These are phyloP conservation scores for Priocnemis perturbator DNA, from an alignment of 2,888 invertebrate genomes.

Conservation along the genomic window DNA sequence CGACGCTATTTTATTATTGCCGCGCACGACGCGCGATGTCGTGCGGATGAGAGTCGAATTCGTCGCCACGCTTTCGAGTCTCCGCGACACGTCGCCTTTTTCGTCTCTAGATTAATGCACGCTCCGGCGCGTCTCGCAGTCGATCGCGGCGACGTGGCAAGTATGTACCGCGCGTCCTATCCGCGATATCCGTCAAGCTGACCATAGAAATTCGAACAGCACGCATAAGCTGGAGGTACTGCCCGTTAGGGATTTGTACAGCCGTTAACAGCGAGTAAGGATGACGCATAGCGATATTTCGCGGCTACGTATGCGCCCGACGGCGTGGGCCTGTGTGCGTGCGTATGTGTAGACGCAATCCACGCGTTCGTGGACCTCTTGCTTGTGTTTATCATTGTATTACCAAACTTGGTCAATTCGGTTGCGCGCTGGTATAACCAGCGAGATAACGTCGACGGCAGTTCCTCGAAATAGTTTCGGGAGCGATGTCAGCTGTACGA, in stretches of 20 bases:
- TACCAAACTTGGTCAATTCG: constrained; percentile 49
- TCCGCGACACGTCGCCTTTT: background rate
- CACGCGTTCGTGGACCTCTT: constrained; percentile 23
- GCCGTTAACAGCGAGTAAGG: constrained; percentile 19
- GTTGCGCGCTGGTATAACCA: constrained; percentile 17
- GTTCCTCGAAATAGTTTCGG: constrained; percentile 27
- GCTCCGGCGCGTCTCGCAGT: too few relatives aligned
- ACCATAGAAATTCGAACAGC: constrained; percentile 25
- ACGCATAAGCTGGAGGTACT: constrained; percentile 18
- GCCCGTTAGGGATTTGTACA: constrained; percentile 35
- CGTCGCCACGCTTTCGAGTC: background rate
- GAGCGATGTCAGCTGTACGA: constrained; percentile 24
- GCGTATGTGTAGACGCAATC: too few relatives aligned
- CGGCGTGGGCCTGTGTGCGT: constrained; percentile 9
- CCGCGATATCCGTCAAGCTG: constrained; percentile 35
- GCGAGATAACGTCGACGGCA: constrained; percentile 29
- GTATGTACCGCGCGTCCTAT: too few relatives aligned
- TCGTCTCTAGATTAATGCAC: too few relatives aligned
- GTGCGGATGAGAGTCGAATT: background rate
- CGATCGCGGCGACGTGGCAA: too few relatives aligned
- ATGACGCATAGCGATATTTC: constrained; percentile 31
- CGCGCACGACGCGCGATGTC: constrained; percentile 2
- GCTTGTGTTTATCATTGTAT: constrained; percentile 46
- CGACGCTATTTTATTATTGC: constrained; percentile 57
- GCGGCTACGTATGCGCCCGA: background rate